These are phyloP conservation scores for Mormyrus proboscirostris DNA, from an alignment of 2,797 vertebrate species.

Conservation along the genomic window DNA sequence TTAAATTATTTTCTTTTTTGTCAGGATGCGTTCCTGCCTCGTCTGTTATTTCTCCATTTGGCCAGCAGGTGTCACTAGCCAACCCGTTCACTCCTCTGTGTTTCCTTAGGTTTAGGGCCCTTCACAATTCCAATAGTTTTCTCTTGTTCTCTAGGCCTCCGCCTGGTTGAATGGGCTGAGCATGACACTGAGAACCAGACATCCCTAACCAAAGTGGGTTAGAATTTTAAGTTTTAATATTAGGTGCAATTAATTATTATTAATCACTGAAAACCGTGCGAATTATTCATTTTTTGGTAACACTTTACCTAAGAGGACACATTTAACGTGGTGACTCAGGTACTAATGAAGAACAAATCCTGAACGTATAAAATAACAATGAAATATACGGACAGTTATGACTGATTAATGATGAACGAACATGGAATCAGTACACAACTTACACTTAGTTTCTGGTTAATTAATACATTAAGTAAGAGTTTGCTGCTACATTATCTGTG, in stretches of 20 bases:
- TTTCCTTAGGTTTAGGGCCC: not conserved
- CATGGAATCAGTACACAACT: not conserved
- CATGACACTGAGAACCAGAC: not conserved
- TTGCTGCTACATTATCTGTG: not conserved
- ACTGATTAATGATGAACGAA: not conserved
- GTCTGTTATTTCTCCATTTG: not conserved
- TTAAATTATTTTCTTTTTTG: not conserved
- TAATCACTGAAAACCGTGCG: not conserved
- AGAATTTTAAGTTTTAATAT: not conserved
- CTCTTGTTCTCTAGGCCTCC: not conserved
- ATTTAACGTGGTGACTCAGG: no score
- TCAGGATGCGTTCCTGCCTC: not conserved
- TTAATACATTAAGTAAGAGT: not conserved
- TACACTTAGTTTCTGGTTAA: not conserved
- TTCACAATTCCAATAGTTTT: not conserved
- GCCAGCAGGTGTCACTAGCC: not conserved
- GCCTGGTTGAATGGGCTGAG: not conserved
- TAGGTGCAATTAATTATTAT: not conserved
- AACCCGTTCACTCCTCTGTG: not conserved
- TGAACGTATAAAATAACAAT: no score
- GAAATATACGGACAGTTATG: no score
- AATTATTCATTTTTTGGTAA: not conserved
- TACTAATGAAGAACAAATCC: no score
- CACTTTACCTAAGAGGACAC: no score
- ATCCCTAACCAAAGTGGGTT: not conserved